Conservation (phyloP, 2,888 invertebrate genomes). For the Caradrina clavipalpis region DNA sequence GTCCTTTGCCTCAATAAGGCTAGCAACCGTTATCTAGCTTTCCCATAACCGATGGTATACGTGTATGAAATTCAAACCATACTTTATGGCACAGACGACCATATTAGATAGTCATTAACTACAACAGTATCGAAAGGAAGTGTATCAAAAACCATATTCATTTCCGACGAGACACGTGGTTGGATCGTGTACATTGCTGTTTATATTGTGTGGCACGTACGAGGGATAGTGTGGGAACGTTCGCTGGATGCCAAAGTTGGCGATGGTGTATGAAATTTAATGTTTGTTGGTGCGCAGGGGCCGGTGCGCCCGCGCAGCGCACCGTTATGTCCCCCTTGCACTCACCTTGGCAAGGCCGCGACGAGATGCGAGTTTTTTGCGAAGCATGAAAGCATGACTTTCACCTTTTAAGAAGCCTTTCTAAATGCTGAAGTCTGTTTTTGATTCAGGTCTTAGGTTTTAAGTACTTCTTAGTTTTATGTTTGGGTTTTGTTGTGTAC, state of each 20-base stretch:
- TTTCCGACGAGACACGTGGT: conserved; percentile 69
- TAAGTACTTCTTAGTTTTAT: conserved; percentile 31
- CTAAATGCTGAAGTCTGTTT: conserved; percentile 83
- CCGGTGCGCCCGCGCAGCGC: conserved; percentile 75
- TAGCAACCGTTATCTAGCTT: conserved; percentile 82
- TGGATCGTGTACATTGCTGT: conserved; percentile 58
- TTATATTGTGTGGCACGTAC: conserved; percentile 53
- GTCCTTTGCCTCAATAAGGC: conserved; percentile 65
- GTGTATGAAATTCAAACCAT: conserved; percentile 82
- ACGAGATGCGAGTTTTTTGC: conserved; percentile 88
- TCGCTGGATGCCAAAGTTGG: conserved; percentile 71
- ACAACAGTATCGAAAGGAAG: conserved; percentile 82
- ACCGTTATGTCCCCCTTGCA: conserved; percentile 90
- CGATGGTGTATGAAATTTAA: conserved; percentile 71
- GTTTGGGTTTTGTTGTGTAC: conserved; percentile 21
- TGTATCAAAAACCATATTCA: conserved; percentile 81
- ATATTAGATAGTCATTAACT: conserved; percentile 79
- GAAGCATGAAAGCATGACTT: conserved; percentile 88
- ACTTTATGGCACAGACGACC: conserved; percentile 69
- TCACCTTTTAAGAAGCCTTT: conserved; percentile 89
- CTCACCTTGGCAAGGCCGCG: conserved; percentile 90
- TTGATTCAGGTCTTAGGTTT: conserved; percentile 65
- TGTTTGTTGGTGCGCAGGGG: conserved; percentile 68
- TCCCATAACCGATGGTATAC: conserved; percentile 75
- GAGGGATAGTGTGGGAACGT: conserved; percentile 58